Conservation (phyloP, 2,113 vertebrate species). For the Leptocoma aspasia region DNA sequence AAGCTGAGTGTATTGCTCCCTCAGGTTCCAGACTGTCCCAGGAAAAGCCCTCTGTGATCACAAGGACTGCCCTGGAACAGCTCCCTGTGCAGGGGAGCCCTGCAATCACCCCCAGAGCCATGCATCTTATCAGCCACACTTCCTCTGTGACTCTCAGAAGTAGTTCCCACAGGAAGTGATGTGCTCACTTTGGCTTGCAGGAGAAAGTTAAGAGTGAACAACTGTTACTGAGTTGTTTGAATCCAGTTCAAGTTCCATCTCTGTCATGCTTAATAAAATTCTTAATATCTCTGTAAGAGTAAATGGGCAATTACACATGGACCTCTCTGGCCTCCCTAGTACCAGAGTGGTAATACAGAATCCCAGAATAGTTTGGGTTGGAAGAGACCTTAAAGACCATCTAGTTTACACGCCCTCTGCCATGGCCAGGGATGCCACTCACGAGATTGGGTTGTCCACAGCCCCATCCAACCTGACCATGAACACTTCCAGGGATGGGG, state of each 20-base stretch:
- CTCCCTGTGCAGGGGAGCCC: background rate
- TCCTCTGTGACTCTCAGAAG: background rate
- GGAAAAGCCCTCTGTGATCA: background rate
- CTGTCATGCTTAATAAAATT: background rate
- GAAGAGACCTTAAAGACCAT: background rate
- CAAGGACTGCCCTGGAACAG: background rate
- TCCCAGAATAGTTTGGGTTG: background rate
- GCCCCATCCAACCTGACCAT: background rate
- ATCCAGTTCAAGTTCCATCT: background rate
- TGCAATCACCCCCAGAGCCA: background rate
- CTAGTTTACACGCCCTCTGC: background rate
- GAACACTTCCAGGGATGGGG: background rate
- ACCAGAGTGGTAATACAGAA: background rate
- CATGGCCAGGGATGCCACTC: background rate
- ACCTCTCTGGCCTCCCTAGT: background rate
- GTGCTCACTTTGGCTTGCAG: background rate
- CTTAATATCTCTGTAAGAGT: background rate
- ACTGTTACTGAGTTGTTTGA: background rate
- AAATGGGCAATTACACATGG: background rate
- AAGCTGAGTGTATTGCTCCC: background rate
- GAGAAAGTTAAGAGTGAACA: background rate
- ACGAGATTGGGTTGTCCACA: rapidly evolving
- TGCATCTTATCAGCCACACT: rapidly evolving
- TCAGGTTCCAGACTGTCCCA: rapidly evolving
- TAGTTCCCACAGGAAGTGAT: background rate